Evolutionary conservation across 2,888 invertebrate species (phyloP), one percentile per base, ranked within the genome.

Genomic region (Drosophila neotestacea): DNA sequence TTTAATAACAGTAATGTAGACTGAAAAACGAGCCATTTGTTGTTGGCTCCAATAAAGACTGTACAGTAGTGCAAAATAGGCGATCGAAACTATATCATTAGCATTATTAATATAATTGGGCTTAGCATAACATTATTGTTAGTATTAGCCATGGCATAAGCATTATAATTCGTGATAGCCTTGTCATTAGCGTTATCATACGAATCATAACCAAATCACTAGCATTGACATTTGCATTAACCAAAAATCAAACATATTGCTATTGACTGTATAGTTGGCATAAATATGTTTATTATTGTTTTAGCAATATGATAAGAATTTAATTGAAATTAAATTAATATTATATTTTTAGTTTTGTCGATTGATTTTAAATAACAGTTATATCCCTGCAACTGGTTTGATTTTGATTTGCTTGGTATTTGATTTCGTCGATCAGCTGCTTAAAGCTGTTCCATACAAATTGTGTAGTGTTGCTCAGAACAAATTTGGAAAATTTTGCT

Each of bases 1-100:
- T 66, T 74, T 74, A 50, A 71, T 58, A 48, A 54, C 10, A 2
- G 13, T 38, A 27, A 5, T 34, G 34, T 16, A 27, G 34, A 50
- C 10, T 27, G 51, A 4, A 1, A 4, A 36, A 6, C 22, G 22
- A 22, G 22, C 10, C 38, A n/a, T 39, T 16, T 16, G 16, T 16
- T 16, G 16, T 16, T 16, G 16, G 16, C 16, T 16, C 10, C 38
- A n/a, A 28, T 39, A 38, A 38, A 38, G n/a, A n/a, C 27, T 38
- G 38, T 16, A 16, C 16, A 16, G 16, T 16, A 16, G 1, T 41
- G 4, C 4, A 10, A 16, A 9, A 9, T 9, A 16, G 2, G 9
- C 22, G 4, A 4, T 22, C 22, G 22, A 22, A 3, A 22, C 22
- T 22, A 22, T 50, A 11, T 22, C 9, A 48, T 48, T 34, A 27